Evolutionary conservation across 2,888 invertebrate species (phyloP).

Genomic region (Glomeris marginata): DNA sequence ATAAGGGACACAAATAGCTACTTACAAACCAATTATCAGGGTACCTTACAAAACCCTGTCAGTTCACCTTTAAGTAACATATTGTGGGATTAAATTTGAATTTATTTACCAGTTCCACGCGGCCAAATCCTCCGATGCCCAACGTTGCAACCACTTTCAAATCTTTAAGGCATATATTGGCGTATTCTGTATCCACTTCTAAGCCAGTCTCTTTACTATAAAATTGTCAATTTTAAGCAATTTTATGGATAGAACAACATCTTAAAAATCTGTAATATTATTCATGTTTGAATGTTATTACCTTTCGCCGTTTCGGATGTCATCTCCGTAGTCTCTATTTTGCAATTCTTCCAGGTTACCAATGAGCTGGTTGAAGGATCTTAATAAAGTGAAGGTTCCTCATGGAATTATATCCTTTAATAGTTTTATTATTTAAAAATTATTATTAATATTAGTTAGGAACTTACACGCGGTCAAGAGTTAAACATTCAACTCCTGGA

Average conservation of each 20-base stretch:
- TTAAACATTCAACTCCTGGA: conserved; percentile 63
- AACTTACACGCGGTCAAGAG: conserved; percentile 63
- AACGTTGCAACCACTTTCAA: conserved; percentile 68
- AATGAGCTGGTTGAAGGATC: conserved; percentile 63
- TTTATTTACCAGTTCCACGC: conserved; percentile 55
- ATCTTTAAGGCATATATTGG: conserved; percentile 55
- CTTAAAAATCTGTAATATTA: no score
- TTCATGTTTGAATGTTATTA: conserved; percentile 14
- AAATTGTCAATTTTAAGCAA: no score
- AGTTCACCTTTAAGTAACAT: no score
- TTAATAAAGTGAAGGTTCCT: conserved; percentile 21
- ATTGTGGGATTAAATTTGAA: conserved; percentile 1
- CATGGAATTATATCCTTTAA: no score
- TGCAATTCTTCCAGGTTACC: conserved; percentile 62
- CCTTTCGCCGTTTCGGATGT: conserved; percentile 31
- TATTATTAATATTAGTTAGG: not conserved
- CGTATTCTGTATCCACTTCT: conserved; percentile 36
- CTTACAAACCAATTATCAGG: no score
- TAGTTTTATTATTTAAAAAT: not conserved
- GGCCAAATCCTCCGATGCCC: conserved; percentile 84
- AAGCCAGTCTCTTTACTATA: not conserved
- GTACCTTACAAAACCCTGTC: no score
- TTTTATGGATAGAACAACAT: no score
- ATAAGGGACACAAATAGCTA: no score
- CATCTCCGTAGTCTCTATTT: conserved; percentile 57